A percentile compares a stretch with the other conserved stretches of the same genome.
phyloP scores from a whole-genome alignment of 1,140 invertebrate species.

The Drosophila elegans region DNA sequence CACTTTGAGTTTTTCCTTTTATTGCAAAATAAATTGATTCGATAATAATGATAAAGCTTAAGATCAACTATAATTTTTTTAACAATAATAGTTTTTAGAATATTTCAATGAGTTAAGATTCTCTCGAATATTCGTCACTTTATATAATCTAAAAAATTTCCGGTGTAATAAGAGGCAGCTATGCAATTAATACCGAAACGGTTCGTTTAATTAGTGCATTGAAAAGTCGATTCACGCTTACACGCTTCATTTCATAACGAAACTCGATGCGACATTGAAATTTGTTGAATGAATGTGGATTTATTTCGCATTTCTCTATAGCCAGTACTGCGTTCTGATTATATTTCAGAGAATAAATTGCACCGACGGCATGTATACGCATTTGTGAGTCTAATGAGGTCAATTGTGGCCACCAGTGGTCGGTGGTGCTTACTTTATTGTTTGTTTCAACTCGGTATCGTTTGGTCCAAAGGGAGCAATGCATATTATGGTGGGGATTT shows the following conservation, averaged over 20 bases:
- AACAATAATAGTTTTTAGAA: too few relatives aligned
- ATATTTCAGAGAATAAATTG: conserved; percentile 34
- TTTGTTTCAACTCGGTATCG: conserved; percentile 32
- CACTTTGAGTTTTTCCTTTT: too few relatives aligned
- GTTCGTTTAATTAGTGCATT: conserved; percentile 41
- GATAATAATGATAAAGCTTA: too few relatives aligned
- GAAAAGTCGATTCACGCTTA: conserved; percentile 39
- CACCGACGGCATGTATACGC: background rate
- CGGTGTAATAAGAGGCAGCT: background rate
- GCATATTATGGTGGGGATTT: background rate
- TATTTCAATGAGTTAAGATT: background rate
- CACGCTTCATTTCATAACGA: conserved; percentile 29
- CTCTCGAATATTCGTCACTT: background rate
- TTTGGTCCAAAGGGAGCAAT: conserved; percentile 13
- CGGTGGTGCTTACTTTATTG: conserved; percentile 33
- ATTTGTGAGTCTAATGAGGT: conserved; percentile 43
- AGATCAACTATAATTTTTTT: too few relatives aligned
- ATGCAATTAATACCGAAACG: conserved; percentile 31
- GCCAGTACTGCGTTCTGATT: conserved; percentile 22
- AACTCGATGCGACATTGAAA: conserved; percentile 42
- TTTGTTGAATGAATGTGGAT: conserved; percentile 30
- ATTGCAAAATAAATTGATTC: too few relatives aligned
- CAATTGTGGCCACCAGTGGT: conserved; percentile 53
- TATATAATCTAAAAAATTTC: background rate
- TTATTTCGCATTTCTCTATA: conserved; percentile 13